Base-by-base conservation (phyloP, 1,140 invertebrate species). In the Drosophila punjabiensis region DNA sequence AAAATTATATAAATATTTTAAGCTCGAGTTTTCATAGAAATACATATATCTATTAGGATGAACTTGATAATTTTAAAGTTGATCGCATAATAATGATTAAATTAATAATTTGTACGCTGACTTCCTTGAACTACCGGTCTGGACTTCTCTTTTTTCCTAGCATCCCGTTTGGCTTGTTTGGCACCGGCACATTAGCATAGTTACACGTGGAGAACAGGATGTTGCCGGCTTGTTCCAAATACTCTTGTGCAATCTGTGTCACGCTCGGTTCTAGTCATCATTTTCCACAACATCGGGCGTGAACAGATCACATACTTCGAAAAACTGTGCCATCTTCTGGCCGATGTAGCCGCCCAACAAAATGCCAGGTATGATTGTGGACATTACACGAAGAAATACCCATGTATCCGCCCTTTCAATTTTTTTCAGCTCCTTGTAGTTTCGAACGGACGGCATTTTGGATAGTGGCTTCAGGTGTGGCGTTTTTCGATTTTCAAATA, bases 271-370 rank as follows among this genome's bases (percentile, higher is more conserved):
- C 45, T 52, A 79, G n/a, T 78, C 60, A 30, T 85, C 82, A 48
- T 61, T 53, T 9, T 59, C 39, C 8, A 63, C 20, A 5, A 56
- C 55, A 35, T 85, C 82, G 37, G 69, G 74, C 11, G 68, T 33
- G 30, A 75, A 85, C 20, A 79, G 14, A 10, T 85, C 47, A 9
- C 58, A 67, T 6, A 64, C 9, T 43, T 85, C 82, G 1, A 85
- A 61, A 33, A 81, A 74, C 18, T 86, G 56, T 2, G 82, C 82
- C 11, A 85, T 9, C 13, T 41, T 48, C 41, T 79, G 86, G 20
- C 60, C 82, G 1, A 56, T 14, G 37, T 24, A 70, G 14, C 64
- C 69, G 14, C 82, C 82, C 50, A 75, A 10, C 9, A 81, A 13
- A 48, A 85, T 52, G 3, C 82, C 78, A 10, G 82, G 74, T 41